Evolutionary conservation across 2,888 invertebrate species (phyloP).

Genomic region (Marasmarcha lunaedactyla): DNA sequence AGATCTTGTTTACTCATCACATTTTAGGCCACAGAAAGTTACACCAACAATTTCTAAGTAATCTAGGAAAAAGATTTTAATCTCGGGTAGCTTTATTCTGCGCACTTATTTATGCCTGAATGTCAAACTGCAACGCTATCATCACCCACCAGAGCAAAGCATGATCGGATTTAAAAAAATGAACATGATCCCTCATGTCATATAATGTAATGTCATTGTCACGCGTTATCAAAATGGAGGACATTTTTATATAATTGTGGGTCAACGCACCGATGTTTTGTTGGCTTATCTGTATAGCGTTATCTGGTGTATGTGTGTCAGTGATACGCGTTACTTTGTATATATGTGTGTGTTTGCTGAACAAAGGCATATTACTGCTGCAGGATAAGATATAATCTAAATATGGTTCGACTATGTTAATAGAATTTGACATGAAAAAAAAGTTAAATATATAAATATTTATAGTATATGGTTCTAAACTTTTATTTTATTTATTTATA

Average conservation of each 20-base stretch:
- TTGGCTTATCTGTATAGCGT: conserved; percentile 46
- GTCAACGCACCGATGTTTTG: conserved; percentile 68
- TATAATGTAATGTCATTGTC: conserved; percentile 51
- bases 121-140: too few relatives aligned
- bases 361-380: conserved; percentile 25
- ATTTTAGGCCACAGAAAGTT: too few relatives aligned
- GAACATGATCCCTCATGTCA: neutral
- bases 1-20: conserved; percentile 5
- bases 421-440: too few relatives aligned
- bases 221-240: conserved; percentile 56
- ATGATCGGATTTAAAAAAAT: too few relatives aligned
- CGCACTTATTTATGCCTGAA: too few relatives aligned
- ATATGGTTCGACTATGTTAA: neutral
- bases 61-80: too few relatives aligned
- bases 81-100: too few relatives aligned
- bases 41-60: too few relatives aligned
- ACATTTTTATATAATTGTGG: conserved; percentile 68
- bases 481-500: too few relatives aligned
- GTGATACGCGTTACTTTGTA: conserved; percentile 37
- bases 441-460: too few relatives aligned
- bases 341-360: conserved; percentile 32
- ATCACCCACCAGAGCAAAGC: too few relatives aligned
- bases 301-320: conserved; percentile 62
- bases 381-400: conserved; percentile 1
- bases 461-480: too few relatives aligned